These are phyloP conservation scores for Turdus rufiventris DNA, from an alignment of 2,113 vertebrate species.

Conservation along the genomic window DNA sequence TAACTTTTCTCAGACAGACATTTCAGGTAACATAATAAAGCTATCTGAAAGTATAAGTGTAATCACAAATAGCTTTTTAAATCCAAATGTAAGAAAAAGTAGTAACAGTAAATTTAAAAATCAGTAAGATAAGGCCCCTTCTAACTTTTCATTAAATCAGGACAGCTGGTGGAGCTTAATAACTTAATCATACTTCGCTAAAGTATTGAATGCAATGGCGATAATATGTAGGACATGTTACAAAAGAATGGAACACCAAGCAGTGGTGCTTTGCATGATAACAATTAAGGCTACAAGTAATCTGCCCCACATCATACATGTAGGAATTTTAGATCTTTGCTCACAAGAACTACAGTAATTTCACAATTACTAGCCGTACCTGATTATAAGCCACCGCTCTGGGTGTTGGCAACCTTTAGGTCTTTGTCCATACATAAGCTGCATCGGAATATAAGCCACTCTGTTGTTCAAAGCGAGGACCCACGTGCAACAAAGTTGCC, in stretches of 20 bases:
- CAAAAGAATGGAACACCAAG: neutral
- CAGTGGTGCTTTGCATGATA: neutral
- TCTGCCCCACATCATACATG: neutral
- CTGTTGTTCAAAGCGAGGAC: no score
- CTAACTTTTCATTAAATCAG: neutral
- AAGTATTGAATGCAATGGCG: neutral
- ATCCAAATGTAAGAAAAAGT: neutral
- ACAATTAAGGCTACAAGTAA: neutral
- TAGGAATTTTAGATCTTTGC: neutral
- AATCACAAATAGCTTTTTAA: neutral
- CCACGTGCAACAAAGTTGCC: no score
- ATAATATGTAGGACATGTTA: neutral
- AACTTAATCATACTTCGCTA: neutral
- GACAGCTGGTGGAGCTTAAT: neutral
- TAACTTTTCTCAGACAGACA: neutral
- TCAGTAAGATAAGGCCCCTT: neutral
- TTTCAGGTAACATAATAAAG: neutral
- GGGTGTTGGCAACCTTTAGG: no score
- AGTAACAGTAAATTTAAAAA: neutral
- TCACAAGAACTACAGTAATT: neutral
- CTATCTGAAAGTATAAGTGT: fast-evolving
- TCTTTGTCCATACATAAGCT: no score
- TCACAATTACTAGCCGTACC: no score
- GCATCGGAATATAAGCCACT: no score
- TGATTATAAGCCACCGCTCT: no score